Conservation (phyloP, 2,113 vertebrate genomes). For the Haemorhous mexicanus region DNA sequence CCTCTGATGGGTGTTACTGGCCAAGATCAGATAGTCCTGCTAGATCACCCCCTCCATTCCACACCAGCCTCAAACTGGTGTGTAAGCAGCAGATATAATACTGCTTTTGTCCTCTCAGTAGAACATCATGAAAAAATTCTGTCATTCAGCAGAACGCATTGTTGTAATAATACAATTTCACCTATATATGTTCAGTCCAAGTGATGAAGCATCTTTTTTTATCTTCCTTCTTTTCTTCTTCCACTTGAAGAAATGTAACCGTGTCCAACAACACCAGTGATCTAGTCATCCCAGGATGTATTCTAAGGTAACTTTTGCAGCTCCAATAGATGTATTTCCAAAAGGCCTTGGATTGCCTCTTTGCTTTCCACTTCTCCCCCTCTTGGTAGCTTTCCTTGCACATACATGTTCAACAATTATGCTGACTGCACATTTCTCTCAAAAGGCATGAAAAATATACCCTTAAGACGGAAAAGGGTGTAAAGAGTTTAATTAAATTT, state of each 20-base stretch:
- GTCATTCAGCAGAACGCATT: neutral
- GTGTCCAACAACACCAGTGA: neutral
- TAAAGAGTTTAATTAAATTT: conserved; percentile 49
- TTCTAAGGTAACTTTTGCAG: neutral
- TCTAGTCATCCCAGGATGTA: neutral
- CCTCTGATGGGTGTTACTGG: neutral
- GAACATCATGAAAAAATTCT: neutral
- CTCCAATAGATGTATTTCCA: neutral
- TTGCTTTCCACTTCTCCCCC: neutral
- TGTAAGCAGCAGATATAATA: neutral
- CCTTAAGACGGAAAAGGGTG: neutral
- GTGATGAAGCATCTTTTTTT: neutral
- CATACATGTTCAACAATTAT: neutral
- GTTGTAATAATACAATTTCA: neutral
- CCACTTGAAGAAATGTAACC: neutral
- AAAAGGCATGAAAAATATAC: neutral
- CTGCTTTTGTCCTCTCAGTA: neutral
- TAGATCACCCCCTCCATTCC: neutral
- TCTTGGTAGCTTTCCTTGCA: neutral
- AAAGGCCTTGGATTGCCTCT: neutral
- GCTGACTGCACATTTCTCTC: neutral
- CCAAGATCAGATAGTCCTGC: neutral
- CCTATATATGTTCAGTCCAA: neutral
- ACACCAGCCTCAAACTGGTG: neutral
- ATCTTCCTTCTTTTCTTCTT: neutral